A percentile compares a stretch with the other conserved stretches of the same genome.
These are phyloP conservation scores for Vireo griseus DNA, from an alignment of 2,797 vertebrate species.

Conservation along the genomic window DNA sequence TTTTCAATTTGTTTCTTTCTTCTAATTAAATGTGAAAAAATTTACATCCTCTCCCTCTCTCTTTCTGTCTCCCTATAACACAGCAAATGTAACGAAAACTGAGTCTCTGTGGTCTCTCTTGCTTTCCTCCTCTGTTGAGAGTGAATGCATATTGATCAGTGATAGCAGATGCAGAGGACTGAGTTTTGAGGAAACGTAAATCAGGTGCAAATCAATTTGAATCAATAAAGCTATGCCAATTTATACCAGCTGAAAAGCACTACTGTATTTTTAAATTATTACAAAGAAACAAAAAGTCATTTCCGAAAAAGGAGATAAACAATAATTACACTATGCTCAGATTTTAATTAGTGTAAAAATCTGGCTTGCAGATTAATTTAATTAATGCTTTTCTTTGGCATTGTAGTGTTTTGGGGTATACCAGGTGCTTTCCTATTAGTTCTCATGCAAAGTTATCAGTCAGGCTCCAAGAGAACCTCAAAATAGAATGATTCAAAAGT, in stretches of 20 bases:
- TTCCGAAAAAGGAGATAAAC: not conserved
- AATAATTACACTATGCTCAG: not conserved
- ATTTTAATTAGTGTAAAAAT: not conserved
- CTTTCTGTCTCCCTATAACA: fast-evolving
- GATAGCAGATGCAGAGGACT: not conserved
- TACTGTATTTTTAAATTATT: not conserved
- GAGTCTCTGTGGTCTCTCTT: not conserved
- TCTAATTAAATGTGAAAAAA: not conserved
- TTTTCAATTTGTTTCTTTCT: not conserved
- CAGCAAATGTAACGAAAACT: not conserved
- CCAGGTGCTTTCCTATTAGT: not conserved
- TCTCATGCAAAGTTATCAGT: not conserved
- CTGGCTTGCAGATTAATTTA: not conserved
- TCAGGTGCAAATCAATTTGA: not conserved
- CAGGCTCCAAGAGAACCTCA: not conserved
- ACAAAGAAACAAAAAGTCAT: not conserved
- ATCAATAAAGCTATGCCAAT: not conserved
- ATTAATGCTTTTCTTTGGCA: not conserved
- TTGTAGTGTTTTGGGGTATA: not conserved
- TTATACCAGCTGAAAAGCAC: not conserved
- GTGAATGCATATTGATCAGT: not conserved
- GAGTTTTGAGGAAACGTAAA: not conserved
- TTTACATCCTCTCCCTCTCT: not conserved
- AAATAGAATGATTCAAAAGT: not conserved
- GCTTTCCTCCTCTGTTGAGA: not conserved